phyloP scores from a whole-genome alignment of 1,140 invertebrate species.

The Dryas iulia region DNA sequence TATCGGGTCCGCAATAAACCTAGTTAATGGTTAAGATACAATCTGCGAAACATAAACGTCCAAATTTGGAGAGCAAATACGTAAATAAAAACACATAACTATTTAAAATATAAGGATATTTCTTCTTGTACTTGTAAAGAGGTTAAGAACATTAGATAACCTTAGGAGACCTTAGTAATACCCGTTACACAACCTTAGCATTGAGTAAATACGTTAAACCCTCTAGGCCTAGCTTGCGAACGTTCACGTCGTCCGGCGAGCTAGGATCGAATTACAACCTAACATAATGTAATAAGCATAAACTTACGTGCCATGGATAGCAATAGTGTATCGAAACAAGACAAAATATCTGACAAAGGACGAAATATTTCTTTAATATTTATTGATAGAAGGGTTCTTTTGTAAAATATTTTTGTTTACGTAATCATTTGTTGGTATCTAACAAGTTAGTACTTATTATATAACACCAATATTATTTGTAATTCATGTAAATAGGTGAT shows the following conservation, averaged over 20 bases:
- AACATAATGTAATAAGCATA: constrained; percentile 21
- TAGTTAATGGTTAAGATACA: constrained; percentile 51
- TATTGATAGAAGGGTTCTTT: not conserved
- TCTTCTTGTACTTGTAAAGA: not conserved
- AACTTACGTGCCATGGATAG: constrained; percentile 1
- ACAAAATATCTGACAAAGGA: not conserved
- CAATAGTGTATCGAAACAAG: not conserved
- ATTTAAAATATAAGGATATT: not conserved
- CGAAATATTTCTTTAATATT: not conserved
- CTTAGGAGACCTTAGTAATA: constrained; percentile 1
- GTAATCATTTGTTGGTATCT: too few relatives aligned
- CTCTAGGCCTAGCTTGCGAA: constrained; percentile 1
- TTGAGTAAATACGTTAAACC: not conserved
- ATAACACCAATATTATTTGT: too few relatives aligned
- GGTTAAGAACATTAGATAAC: not conserved
- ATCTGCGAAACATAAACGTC: constrained; percentile 26
- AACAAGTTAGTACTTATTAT: too few relatives aligned
- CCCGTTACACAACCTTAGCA: not conserved
- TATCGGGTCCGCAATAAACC: constrained; percentile 51
- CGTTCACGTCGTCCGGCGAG: constrained; percentile 7
- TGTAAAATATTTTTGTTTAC: too few relatives aligned
- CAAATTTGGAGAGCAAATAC: constrained; percentile 12
- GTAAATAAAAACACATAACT: not conserved
- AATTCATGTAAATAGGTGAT: too few relatives aligned
- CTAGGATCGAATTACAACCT: constrained; percentile 14